These are phyloP conservation scores for Apodemia duryi DNA, from an alignment of 2,888 invertebrate genomes.

Conservation along the genomic window DNA sequence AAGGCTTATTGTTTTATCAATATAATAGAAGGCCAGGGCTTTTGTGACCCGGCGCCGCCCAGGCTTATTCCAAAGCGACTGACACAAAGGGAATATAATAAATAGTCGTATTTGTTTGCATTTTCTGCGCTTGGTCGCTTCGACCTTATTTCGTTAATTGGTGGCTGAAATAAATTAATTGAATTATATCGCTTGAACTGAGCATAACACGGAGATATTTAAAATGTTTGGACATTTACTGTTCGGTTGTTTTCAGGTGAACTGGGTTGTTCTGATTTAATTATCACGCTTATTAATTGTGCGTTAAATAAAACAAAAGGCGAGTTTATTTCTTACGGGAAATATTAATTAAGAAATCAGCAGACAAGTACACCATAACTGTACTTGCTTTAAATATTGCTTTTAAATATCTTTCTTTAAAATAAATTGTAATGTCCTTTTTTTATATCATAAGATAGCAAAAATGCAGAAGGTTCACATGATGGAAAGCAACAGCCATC, in stretches of 20 bases:
- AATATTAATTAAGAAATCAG: not conserved
- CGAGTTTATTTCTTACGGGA: not conserved
- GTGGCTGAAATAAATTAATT: conserved; percentile 70
- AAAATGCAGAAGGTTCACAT: no score
- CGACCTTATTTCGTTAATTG: conserved; percentile 69
- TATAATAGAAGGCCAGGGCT: conserved; percentile 55
- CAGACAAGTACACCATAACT: no score
- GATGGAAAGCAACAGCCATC: no score
- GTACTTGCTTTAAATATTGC: no score
- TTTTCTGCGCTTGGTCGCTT: conserved; percentile 69
- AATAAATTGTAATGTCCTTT: no score
- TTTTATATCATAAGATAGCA: no score
- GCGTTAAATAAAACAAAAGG: not conserved
- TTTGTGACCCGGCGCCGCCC: conserved; percentile 66
- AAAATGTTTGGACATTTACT: conserved; percentile 61
- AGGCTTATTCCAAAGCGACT: conserved; percentile 45
- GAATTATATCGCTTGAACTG: conserved; percentile 66
- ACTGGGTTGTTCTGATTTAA: conserved; percentile 44
- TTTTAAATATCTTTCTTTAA: no score
- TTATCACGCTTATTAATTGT: conserved; percentile 33
- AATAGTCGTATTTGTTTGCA: conserved; percentile 72
- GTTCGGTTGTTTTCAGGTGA: conserved; percentile 48
- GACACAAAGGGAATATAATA: conserved; percentile 72
- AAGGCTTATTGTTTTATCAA: conserved; percentile 73
- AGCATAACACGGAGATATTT: conserved; percentile 57